A percentile compares a stretch with the other conserved stretches of the same genome.
Conservation (phyloP, 2,797 vertebrate species). For the Meriones psammophilus region DNA sequence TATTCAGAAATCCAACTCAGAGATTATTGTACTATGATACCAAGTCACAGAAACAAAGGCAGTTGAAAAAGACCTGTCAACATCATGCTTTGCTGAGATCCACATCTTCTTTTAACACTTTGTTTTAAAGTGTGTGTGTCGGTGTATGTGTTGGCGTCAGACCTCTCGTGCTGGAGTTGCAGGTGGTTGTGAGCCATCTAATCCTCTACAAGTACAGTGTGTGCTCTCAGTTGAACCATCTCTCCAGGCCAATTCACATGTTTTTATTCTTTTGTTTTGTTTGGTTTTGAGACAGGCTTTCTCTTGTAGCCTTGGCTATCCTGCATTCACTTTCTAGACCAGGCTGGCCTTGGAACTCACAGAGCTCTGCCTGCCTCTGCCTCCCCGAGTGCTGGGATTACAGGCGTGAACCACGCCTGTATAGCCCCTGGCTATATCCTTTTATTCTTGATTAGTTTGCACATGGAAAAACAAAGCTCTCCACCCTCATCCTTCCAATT, state of each 20-base stretch:
- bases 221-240: not conserved
- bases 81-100: slow-evolving; percentile 38
- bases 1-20: slow-evolving; percentile 50
- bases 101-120: not conserved
- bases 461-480: slow-evolving; percentile 8
- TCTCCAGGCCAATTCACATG: not conserved
- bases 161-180: not conserved
- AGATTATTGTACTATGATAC: slow-evolving; percentile 17
- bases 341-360: too few species aligned
- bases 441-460: slow-evolving; percentile 52
- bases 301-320: too few species aligned
- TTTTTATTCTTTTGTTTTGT: slow-evolving; percentile 25
- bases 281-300: too few species aligned
- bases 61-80: slow-evolving; percentile 26
- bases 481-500: not conserved
- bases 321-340: too few species aligned
- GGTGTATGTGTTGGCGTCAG: not conserved
- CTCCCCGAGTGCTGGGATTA: too few species aligned
- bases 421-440: too few species aligned
- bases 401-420: too few species aligned
- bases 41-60: slow-evolving; percentile 39
- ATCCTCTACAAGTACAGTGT: not conserved
- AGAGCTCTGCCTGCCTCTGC: too few species aligned
- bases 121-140: not conserved
- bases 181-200: not conserved